A percentile compares a stretch with the other conserved stretches of the same genome.
Evolutionary conservation across 2,113 vertebrate genomes (phyloP).

Genomic region (Nannobrachium achirus): DNA sequence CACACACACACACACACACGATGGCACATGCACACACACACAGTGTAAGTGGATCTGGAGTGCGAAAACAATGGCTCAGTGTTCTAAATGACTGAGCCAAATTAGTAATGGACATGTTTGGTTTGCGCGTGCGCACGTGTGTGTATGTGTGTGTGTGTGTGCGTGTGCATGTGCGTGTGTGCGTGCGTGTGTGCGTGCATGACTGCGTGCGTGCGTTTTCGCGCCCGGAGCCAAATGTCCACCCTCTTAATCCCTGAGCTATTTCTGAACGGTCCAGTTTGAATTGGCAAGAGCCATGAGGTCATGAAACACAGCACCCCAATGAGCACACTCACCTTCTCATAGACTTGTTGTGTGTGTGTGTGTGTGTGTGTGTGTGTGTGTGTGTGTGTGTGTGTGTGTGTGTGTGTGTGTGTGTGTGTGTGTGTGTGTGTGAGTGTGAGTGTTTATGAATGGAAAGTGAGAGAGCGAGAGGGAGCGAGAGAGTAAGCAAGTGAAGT

Average conservation of each 20-base stretch:
- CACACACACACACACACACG: too few species aligned
- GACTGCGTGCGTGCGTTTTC: background rate
- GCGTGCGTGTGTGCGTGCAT: background rate
- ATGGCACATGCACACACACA: constrained; percentile 37
- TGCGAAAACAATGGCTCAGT: too few species aligned
- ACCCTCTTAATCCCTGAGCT: background rate
- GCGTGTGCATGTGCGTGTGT: background rate
- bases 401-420: too few species aligned
- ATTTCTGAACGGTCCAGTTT: constrained; percentile 14
- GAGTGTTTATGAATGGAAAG: too few species aligned
- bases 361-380: too few species aligned
- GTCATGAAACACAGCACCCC: too few species aligned
- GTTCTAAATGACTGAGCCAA: constrained; percentile 8
- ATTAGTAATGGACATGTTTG: constrained; percentile 11
- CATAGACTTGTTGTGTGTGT: too few species aligned
- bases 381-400: too few species aligned
- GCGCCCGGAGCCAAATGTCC: constrained; percentile 5
- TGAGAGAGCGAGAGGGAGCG: too few species aligned
- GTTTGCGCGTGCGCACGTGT: background rate
- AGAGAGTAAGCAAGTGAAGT: too few species aligned
- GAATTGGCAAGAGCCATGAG: constrained; percentile 8
- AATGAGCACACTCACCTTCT: constrained; percentile 2
- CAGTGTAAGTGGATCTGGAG: background rate
- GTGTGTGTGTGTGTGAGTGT: too few species aligned
- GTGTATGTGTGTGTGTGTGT: background rate